A percentile compares a stretch with the other conserved stretches of the same genome.
These are phyloP conservation scores for Athene noctua DNA, from an alignment of 2,113 vertebrate genomes.

Conservation along the genomic window DNA sequence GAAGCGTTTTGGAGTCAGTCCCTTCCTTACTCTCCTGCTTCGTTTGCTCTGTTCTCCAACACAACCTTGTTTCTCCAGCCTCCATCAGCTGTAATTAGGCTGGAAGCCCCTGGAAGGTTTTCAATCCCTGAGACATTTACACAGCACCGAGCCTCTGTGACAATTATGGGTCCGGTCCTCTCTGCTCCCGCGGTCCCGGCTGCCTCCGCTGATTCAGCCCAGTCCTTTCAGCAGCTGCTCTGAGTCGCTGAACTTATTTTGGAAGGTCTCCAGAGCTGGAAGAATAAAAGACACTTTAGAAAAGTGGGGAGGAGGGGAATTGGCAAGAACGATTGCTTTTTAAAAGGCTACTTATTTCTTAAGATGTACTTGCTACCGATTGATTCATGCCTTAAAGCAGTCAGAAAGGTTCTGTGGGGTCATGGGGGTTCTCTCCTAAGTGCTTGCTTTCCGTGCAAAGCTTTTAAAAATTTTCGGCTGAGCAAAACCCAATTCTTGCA, in stretches of 20 bases:
- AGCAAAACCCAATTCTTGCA: background rate
- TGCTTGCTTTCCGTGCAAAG: background rate
- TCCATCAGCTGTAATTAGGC: background rate
- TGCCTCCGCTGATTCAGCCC: background rate
- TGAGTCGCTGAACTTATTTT: background rate
- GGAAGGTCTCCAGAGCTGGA: background rate
- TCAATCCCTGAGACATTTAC: background rate
- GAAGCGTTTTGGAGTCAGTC: background rate
- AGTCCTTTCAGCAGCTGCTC: background rate
- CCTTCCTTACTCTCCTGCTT: background rate
- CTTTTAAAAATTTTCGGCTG: background rate
- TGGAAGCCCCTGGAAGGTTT: background rate
- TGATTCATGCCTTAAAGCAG: background rate
- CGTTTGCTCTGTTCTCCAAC: background rate
- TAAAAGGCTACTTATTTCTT: background rate
- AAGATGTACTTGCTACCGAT: constrained; percentile 1
- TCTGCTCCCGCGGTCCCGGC: fast-evolving
- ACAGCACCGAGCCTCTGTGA: background rate
- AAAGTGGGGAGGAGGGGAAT: background rate
- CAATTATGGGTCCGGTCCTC: background rate
- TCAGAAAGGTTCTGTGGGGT: background rate
- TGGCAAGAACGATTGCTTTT: background rate
- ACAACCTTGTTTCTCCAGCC: background rate
- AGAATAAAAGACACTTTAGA: constrained; percentile 5
- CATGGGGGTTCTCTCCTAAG: background rate